Evolutionary conservation across 35 echinoderm and acorn worm species (phyloP).

Genomic region (Diadema setosum): DNA sequence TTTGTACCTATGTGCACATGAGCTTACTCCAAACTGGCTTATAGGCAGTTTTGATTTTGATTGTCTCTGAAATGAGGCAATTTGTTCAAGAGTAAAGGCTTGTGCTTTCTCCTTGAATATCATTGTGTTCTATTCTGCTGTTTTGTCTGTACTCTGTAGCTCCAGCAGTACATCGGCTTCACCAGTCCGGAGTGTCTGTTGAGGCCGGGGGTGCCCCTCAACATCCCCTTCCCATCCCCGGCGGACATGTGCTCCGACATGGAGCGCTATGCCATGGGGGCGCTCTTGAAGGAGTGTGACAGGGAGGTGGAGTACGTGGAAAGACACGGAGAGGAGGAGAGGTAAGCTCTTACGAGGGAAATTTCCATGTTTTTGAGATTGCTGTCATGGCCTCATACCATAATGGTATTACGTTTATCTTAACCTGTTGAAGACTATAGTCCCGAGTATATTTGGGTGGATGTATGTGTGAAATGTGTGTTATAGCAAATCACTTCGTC

Average conservation of each 20-base stretch:
- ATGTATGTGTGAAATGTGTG: no score
- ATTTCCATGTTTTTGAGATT: no score
- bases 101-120: neutral
- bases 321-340: conserved; percentile 51
- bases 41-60: neutral
- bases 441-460: no score
- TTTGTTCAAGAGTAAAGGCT: neutral
- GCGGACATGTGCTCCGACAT: conserved; percentile 73
- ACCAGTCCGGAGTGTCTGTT: conserved; percentile 91
- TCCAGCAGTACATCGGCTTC: conserved; percentile 92
- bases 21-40: no score
- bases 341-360: no score
- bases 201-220: conserved; percentile 78
- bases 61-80: neutral
- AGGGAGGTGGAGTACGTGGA: conserved; percentile 67
- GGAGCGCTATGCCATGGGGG: conserved; percentile 55
- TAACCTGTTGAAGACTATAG: no score
- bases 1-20: no score
- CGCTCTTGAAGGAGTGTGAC: conserved; percentile 56
- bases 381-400: no score
- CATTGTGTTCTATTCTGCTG: neutral
- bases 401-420: no score
- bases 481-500: no score
- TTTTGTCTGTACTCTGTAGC: conserved; percentile 36
- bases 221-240: conserved; percentile 77